phyloP scores from a whole-genome alignment of 1,140 invertebrate species.

The Gerris buenoi region DNA sequence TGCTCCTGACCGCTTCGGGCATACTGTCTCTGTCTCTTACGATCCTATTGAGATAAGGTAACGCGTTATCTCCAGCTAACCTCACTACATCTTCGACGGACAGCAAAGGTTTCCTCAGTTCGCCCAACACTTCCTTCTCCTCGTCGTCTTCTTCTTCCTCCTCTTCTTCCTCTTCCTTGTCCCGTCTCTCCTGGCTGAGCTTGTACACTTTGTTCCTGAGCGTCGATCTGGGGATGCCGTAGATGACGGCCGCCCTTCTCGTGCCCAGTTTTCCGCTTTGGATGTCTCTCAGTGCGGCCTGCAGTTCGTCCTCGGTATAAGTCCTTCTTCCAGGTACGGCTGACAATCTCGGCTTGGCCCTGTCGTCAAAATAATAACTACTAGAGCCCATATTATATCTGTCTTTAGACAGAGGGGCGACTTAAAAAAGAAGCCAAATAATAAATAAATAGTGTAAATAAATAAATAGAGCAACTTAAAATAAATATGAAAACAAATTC shows the following conservation, averaged over 20 bases:
- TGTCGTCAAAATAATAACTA: constrained; percentile 28
- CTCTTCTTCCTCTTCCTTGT: constrained; percentile 10
- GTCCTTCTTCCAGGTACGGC: constrained; percentile 43
- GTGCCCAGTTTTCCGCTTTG: constrained; percentile 82
- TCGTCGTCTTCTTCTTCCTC: constrained; percentile 35
- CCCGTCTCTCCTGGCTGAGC: constrained; percentile 44
- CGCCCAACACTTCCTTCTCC: constrained; percentile 44
- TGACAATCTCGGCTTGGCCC: constrained; percentile 45
- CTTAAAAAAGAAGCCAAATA: no score
- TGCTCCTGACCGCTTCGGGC: constrained; percentile 21
- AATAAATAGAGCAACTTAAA: no score
- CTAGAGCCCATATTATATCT: constrained; percentile 14
- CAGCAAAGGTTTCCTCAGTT: constrained; percentile 38
- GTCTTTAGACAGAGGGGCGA: no score
- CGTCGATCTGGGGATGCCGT: constrained; percentile 88
- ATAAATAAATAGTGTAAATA: no score
- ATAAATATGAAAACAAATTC: no score
- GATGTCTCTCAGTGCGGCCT: constrained; percentile 78
- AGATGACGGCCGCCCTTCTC: constrained; percentile 77
- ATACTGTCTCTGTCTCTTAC: constrained; percentile 27
- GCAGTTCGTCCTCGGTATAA: constrained; percentile 84
- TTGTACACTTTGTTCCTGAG: constrained; percentile 89
- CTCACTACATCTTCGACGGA: constrained; percentile 43
- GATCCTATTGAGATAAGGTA: constrained; percentile 41
- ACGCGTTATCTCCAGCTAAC: constrained; percentile 31